Conservation (phyloP, 2,113 vertebrate genomes). For the Polyodon spathula region DNA sequence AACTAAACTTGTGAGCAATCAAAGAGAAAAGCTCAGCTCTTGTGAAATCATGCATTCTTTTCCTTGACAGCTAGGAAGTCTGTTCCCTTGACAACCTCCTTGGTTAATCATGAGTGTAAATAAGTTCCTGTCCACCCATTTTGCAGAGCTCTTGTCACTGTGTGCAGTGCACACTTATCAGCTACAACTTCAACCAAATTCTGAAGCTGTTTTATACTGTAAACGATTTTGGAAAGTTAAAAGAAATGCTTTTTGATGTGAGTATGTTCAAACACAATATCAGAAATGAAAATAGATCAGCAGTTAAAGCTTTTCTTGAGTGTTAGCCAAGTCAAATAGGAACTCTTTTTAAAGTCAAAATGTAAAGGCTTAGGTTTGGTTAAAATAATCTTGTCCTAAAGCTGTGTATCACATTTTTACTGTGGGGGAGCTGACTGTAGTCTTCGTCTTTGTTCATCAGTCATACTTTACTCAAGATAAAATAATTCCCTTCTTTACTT, state of each 20-base stretch:
- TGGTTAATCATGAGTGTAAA: slow-evolving; percentile 49
- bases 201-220: neutral
- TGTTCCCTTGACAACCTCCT: slow-evolving; percentile 43
- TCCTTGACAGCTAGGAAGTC: slow-evolving; percentile 33
- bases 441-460: neutral
- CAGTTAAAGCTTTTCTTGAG: no score
- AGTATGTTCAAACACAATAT: no score
- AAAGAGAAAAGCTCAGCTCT: slow-evolving; percentile 38
- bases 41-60: slow-evolving; percentile 29
- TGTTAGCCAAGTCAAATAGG: no score
- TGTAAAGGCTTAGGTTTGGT: no score
- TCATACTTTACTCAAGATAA: neutral
- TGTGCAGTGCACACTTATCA: neutral
- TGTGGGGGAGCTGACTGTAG: neutral
- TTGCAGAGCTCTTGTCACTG: slow-evolving; percentile 17
- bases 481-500: neutral
- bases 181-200: neutral
- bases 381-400: neutral
- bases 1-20: slow-evolving; percentile 26
- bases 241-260: no score
- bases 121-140: slow-evolving; percentile 22
- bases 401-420: neutral
- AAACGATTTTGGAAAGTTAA: no score
- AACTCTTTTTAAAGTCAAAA: no score
- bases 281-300: no score